Conservation (phyloP, 2,113 vertebrate genomes). For the Melanotaenia duboulayi region DNA sequence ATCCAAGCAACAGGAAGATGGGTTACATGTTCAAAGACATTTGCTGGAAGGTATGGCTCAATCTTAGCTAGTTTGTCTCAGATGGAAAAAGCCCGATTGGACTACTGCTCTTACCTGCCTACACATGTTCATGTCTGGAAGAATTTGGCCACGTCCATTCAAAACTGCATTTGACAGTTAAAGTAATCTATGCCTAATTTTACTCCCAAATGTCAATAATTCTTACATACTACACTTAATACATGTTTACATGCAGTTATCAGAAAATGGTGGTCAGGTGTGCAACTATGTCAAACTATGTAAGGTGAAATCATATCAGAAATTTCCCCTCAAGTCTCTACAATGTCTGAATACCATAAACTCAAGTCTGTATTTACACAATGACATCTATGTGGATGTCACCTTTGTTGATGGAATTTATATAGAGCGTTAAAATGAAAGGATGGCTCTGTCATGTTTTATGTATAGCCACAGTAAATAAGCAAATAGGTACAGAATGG, state of each 20-base stretch:
- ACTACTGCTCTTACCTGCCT: too few relatives aligned
- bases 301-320: slow-evolving; percentile 3
- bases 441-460: slow-evolving; percentile 64
- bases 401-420: slow-evolving; percentile 32
- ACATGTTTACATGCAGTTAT: not conserved
- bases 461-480: slow-evolving; percentile 67
- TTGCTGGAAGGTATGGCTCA: too few relatives aligned
- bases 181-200: too few relatives aligned
- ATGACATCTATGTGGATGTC: slow-evolving; percentile 19
- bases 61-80: too few relatives aligned
- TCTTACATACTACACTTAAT: too few relatives aligned
- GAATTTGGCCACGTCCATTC: too few relatives aligned
- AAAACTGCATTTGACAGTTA: too few relatives aligned
- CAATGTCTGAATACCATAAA: slow-evolving; percentile 25
- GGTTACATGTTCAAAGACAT: too few relatives aligned
- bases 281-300: slow-evolving; percentile 19
- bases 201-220: too few relatives aligned
- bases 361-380: slow-evolving; percentile 18
- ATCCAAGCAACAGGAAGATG: too few relatives aligned
- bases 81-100: too few relatives aligned
- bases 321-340: slow-evolving; percentile 14
- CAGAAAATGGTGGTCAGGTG: not conserved
- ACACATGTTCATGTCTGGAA: too few relatives aligned
- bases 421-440: slow-evolving; percentile 43
- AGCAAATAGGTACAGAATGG: slow-evolving; percentile 66